phyloP scores from a whole-genome alignment of 64 coral and sea anemone species.

The Anthopleura sola region DNA sequence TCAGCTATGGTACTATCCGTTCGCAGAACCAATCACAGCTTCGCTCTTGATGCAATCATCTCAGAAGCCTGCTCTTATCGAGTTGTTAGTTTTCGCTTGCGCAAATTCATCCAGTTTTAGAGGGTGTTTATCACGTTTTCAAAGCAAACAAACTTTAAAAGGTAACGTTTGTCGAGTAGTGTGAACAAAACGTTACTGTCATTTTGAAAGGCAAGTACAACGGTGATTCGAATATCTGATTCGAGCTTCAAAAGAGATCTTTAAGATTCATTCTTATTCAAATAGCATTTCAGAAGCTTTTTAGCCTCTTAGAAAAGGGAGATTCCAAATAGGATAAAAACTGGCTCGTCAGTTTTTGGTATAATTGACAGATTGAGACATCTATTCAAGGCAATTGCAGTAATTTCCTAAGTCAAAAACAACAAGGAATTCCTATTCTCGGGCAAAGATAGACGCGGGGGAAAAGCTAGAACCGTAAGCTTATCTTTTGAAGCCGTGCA shows the following conservation, averaged over 20 bases:
- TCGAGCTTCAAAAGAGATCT: background rate
- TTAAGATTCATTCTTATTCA: background rate
- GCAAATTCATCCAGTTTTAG: background rate
- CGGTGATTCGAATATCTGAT: background rate
- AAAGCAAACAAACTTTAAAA: conserved; percentile 8
- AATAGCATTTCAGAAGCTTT: too few species aligned
- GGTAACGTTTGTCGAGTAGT: background rate
- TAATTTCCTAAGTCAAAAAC: background rate
- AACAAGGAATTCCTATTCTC: background rate
- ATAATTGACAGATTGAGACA: background rate
- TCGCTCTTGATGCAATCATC: background rate
- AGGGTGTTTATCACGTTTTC: conserved; percentile 3
- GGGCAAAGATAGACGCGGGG: background rate
- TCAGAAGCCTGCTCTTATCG: background rate
- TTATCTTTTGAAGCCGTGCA: background rate
- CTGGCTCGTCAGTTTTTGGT: background rate
- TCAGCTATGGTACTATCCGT: background rate
- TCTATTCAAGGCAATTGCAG: background rate
- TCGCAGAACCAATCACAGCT: background rate
- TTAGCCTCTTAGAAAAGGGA: background rate
- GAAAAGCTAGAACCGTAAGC: background rate
- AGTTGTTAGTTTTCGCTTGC: background rate
- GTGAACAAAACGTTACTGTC: background rate
- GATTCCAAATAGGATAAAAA: background rate
- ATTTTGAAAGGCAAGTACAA: background rate